phyloP scores from a whole-genome alignment of 2,797 vertebrate genomes.

The Helostoma temminkii region DNA sequence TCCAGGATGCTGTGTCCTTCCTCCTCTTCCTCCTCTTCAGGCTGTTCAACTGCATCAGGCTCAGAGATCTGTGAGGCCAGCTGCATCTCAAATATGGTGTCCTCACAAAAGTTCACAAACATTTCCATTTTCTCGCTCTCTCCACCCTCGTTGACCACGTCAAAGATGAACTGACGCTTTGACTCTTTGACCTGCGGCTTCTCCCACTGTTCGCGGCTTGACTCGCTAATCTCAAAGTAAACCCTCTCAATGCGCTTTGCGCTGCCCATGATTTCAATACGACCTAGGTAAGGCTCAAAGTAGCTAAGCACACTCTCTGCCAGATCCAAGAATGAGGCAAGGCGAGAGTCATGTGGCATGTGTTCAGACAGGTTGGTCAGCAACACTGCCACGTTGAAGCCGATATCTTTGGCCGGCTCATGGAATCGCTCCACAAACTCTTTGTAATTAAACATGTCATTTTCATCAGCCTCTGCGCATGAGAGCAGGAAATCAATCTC shows the following conservation, averaged over 20 bases:
- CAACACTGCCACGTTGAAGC: slow-evolving; percentile 96
- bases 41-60: slow-evolving; percentile 87
- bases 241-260: slow-evolving; percentile 97
- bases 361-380: slow-evolving; percentile 97
- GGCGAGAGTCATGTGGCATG: slow-evolving; percentile 95
- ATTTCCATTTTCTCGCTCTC: slow-evolving; percentile 99
- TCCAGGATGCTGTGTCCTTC: slow-evolving; percentile 81
- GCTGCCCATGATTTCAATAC: slow-evolving; percentile 98
- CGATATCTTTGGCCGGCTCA: slow-evolving; percentile 97
- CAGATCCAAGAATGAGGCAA: slow-evolving; percentile 91
- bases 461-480: slow-evolving; percentile 95
- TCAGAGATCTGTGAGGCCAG: slow-evolving; percentile 98
- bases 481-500: slow-evolving; percentile 96
- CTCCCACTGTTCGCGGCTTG: slow-evolving; percentile 97
- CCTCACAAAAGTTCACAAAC: slow-evolving; percentile 99
- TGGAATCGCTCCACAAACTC: slow-evolving; percentile 97
- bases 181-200: slow-evolving; percentile 99
- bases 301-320: slow-evolving; percentile 96
- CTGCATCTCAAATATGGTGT: slow-evolving; percentile 99
- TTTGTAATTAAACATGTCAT: slow-evolving; percentile 94
- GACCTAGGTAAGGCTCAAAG: slow-evolving; percentile 96
- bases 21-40: slow-evolving; percentile 89
- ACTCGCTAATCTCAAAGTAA: slow-evolving; percentile 99
- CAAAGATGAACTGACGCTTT: slow-evolving; percentile 99
- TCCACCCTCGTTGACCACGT: slow-evolving; percentile 96